These are phyloP conservation scores for Drosophila virilis DNA, from an alignment of 1,140 invertebrate genomes.

Conservation along the genomic window DNA sequence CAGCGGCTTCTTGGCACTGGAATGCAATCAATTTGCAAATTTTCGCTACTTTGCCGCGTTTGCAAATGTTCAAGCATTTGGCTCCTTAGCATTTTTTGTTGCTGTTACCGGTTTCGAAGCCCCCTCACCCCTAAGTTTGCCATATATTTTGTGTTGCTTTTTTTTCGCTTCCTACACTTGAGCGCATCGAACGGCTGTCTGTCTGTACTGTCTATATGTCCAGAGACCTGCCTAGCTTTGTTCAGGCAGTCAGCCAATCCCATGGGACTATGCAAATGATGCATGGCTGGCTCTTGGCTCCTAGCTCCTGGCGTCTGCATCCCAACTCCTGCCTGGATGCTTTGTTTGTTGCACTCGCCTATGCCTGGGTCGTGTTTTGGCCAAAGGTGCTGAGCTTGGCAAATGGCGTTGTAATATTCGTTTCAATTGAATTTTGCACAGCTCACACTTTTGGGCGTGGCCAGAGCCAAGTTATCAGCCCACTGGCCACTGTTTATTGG, in stretches of 20 bases:
- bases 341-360: conserved; percentile 57
- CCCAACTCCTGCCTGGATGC: conserved; percentile 5
- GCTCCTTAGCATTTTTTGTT: conserved; percentile 72
- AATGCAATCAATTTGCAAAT: conserved; percentile 84
- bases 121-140: conserved; percentile 10
- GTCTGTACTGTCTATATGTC: conserved; percentile 33
- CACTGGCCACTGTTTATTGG: conserved; percentile 64
- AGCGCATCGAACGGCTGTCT: conserved; percentile 66
- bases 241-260: conserved; percentile 26
- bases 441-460: conserved; percentile 36
- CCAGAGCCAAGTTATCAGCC: conserved; percentile 39
- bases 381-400: conserved; percentile 69
- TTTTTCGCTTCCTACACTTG: conserved; percentile 67
- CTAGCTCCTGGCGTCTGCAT: conserved; percentile 16
- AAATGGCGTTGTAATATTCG: conserved; percentile 72
- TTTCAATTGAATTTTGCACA: conserved; percentile 55
- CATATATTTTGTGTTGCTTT: conserved; percentile 64
- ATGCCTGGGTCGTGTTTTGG: conserved; percentile 30
- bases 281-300: conserved; percentile 51
- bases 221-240: conserved; percentile 30
- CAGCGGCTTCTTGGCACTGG: conserved; percentile 61
- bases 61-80: conserved; percentile 81
- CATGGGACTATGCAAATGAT: conserved; percentile 66
- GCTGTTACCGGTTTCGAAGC: conserved; percentile 41
- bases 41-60: conserved; percentile 82